phyloP scores from a whole-genome alignment of 2,888 invertebrate genomes.

The Drosophila monieri region DNA sequence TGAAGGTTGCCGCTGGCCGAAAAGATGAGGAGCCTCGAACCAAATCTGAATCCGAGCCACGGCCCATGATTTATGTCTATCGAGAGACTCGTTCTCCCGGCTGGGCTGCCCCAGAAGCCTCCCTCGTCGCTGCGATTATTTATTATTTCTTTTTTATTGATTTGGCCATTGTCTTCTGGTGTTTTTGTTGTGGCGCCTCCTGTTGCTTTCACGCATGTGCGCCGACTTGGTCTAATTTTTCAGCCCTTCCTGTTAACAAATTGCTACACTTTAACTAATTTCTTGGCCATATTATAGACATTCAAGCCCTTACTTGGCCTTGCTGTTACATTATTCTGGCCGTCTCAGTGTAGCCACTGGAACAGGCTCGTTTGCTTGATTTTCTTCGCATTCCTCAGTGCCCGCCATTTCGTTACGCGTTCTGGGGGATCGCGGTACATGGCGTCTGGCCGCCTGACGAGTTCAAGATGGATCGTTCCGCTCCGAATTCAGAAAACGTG shows the following conservation, averaged over 20 bases:
- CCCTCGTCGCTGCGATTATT: constrained; percentile 34
- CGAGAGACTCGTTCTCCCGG: constrained; percentile 32
- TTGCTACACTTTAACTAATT: constrained; percentile 11
- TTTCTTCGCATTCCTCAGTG: constrained; percentile 68
- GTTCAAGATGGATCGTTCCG: constrained; percentile 58
- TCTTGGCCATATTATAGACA: not conserved
- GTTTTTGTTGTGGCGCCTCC: constrained; percentile 54
- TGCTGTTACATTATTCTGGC: not conserved
- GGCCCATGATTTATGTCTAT: constrained; percentile 75
- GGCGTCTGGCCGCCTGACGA: constrained; percentile 51
- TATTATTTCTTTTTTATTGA: constrained; percentile 53
- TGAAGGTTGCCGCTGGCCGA: constrained; percentile 62
- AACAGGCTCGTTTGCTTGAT: constrained; percentile 45
- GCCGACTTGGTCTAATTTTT: constrained; percentile 31
- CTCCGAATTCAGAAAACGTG: constrained; percentile 16
- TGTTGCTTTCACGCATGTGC: constrained; percentile 73
- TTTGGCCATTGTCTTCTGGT: constrained; percentile 54
- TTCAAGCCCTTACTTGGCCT: not conserved
- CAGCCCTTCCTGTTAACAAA: constrained; percentile 1
- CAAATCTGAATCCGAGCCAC: constrained; percentile 35
- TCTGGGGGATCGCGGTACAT: constrained; percentile 31
- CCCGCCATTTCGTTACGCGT: constrained; percentile 69
- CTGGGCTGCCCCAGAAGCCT: constrained; percentile 17
- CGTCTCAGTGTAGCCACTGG: constrained; percentile 16
- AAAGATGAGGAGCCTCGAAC: constrained; percentile 24